These are phyloP conservation scores for Sarcophaga caerulescens DNA, from an alignment of 2,888 invertebrate species.

Conservation along the genomic window DNA sequence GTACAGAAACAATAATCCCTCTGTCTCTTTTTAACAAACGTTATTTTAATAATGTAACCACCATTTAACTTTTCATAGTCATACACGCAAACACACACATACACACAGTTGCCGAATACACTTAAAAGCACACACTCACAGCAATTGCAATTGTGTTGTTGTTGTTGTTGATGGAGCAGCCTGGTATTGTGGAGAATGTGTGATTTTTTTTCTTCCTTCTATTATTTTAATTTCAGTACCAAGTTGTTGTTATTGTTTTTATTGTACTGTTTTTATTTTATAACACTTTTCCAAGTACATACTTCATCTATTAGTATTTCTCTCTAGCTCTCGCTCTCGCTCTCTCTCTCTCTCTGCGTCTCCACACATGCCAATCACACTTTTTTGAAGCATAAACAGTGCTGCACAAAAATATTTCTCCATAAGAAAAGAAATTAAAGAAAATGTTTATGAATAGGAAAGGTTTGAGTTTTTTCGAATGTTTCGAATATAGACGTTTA, in stretches of 20 bases:
- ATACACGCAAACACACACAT: not conserved
- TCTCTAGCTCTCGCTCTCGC: not conserved
- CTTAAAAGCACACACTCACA: too few species aligned
- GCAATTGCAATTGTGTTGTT: conserved; percentile 8
- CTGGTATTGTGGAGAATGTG: not conserved
- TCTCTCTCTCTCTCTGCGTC: not conserved
- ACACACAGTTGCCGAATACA: conserved; percentile 20
- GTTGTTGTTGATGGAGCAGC: conserved; percentile 13
- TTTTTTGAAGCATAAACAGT: too few species aligned
- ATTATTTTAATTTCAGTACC: not conserved
- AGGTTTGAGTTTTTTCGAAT: too few species aligned
- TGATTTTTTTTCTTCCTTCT: too few species aligned
- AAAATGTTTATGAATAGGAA: too few species aligned
- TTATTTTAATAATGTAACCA: conserved; percentile 52
- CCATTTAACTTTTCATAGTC: conserved; percentile 53
- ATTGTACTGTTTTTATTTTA: too few species aligned
- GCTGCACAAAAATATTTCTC: too few species aligned
- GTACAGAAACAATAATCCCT: not conserved
- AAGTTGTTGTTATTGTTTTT: not conserved
- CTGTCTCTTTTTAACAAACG: conserved; percentile 58
- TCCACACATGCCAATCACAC: too few species aligned
- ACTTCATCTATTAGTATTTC: not conserved
- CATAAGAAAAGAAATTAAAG: too few species aligned
- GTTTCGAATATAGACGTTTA: too few species aligned
- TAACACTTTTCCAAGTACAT: too few species aligned